Percentiles rank a stretch among this genome's conserved stretches.
phyloP scores from a whole-genome alignment of 2,113 vertebrate genomes.

The Eidolon helvum region DNA sequence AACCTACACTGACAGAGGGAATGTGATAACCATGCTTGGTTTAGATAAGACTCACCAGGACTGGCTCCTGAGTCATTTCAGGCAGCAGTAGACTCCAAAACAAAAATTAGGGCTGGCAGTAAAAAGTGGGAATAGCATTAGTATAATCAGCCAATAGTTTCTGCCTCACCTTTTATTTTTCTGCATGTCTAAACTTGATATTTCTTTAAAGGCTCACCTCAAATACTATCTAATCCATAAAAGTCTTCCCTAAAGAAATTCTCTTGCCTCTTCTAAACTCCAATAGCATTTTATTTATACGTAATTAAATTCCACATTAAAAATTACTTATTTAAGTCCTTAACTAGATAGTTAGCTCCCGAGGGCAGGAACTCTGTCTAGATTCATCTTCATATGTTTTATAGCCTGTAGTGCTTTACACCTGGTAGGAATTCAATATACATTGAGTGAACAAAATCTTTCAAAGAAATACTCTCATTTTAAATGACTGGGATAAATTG shows the following conservation, averaged over 20 bases:
- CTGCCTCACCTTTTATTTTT: background rate
- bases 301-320: background rate
- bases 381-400: background rate
- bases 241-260: background rate
- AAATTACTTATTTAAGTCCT: background rate
- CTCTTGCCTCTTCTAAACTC: background rate
- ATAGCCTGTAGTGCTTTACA: background rate
- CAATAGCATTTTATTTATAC: background rate
- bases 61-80: background rate
- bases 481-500: background rate
- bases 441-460: background rate
- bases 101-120: background rate
- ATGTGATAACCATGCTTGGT: background rate
- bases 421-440: background rate
- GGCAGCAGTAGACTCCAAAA: background rate
- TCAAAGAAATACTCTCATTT: background rate
- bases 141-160: background rate
- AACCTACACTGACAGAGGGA: background rate
- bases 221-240: background rate
- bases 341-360: background rate
- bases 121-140: background rate
- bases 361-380: background rate
- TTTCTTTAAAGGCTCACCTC: background rate
- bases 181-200: background rate
- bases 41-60: background rate